phyloP scores from a whole-genome alignment of 2,113 vertebrate genomes.

The Scalopus aquaticus region DNA sequence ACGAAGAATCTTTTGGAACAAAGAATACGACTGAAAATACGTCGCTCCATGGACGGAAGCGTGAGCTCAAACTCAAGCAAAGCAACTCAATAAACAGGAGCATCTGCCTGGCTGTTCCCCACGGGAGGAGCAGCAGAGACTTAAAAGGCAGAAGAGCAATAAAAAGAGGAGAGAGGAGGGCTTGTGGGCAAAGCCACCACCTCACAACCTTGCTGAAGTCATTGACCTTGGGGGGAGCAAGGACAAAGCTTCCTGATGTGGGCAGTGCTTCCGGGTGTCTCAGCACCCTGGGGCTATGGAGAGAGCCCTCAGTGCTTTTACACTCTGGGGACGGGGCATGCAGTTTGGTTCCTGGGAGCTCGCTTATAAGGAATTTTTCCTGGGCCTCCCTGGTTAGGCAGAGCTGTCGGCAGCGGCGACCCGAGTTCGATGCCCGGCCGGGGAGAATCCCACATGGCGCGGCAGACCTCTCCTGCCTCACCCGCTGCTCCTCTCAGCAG shows the following conservation, averaged over 20 bases:
- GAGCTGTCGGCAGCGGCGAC: too few relatives aligned
- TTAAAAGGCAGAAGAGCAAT: not conserved
- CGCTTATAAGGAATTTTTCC: not conserved
- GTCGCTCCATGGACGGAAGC: not conserved
- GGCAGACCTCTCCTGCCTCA: too few relatives aligned
- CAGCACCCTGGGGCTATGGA: too few relatives aligned
- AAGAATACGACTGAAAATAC: not conserved
- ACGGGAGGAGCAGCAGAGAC: not conserved
- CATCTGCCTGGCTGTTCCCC: not conserved
- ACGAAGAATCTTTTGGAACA: too few relatives aligned
- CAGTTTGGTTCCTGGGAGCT: not conserved
- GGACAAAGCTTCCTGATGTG: not conserved
- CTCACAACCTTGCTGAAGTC: too few relatives aligned
- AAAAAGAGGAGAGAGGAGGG: not conserved
- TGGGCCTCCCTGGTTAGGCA: too few relatives aligned
- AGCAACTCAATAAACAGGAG: not conserved
- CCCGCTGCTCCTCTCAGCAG: too few relatives aligned
- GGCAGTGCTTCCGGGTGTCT: too few relatives aligned
- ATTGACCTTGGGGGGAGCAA: fast-evolving
- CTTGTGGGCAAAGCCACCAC: not conserved
- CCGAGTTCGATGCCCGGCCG: too few relatives aligned
- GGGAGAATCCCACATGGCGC: too few relatives aligned
- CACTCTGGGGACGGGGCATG: too few relatives aligned
- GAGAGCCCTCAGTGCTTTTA: too few relatives aligned
- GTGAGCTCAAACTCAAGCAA: not conserved